Evolutionary conservation across 2,113 vertebrate genomes (phyloP), one percentile per base, ranked within the genome.

Genomic region (Osmerus eperlanus): DNA sequence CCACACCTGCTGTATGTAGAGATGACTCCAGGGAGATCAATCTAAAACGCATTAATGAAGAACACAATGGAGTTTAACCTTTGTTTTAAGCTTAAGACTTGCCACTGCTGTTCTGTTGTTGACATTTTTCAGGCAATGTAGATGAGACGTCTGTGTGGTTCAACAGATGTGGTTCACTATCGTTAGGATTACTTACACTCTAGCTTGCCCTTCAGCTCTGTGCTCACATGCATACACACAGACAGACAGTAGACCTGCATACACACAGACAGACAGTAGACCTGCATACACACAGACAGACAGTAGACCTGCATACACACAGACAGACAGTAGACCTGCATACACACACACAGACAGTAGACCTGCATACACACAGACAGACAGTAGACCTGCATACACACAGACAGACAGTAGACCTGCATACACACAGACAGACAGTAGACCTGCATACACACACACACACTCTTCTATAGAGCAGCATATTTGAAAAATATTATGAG

Each of bases 11-110:
- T 32, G 62, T 58, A 62, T 52, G 61, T 74, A 67, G 18, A 56
- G 61, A 73, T 55, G 54, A 9, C 59, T 66, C 81, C 23, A 14
- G 60, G 32, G 71, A 70, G 66, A 74, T 81, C 74, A 65, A 61
- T 63, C 72, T 74, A 41, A 23, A 63, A 54, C 47, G 60, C 53
- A 13, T 53, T 81, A 85, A 81, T 74, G 75, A 61, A 76, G 63
- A 79, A 77, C 70, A 71, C 67, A 70, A 75, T 75, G 63, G 69
- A 79, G 74, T 70, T 75, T 66, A 51, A 52, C 76, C 79, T 86
- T 82, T 80, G 65, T 84, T 77, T 70, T 75, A 28, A 83, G 70
- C 75, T 73, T 66, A 56, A 23, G 56, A 21, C 65, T 62, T 65
- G 54, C 65, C 68, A 63, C 64, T 64, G 54, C 62, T 75, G 68